A percentile compares a stretch with the other conserved stretches of the same genome.
These are phyloP conservation scores for Bubalus kerabau DNA, from an alignment of 2,113 vertebrate species.

Conservation along the genomic window DNA sequence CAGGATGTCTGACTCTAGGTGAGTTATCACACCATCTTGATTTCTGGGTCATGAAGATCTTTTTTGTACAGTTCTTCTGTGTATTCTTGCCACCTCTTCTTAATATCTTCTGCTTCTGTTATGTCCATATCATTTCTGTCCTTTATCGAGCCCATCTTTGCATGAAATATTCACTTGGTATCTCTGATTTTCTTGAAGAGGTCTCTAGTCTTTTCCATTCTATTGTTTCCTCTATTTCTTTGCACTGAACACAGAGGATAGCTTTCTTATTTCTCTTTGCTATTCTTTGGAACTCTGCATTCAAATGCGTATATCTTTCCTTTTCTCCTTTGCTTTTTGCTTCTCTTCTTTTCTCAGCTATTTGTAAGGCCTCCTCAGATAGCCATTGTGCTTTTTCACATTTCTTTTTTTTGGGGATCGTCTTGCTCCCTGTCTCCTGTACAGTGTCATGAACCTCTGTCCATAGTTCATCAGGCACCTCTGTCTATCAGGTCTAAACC, in stretches of 20 bases:
- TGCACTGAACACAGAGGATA: background rate
- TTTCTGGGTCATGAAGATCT: background rate
- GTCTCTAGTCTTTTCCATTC: background rate
- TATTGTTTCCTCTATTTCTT: background rate
- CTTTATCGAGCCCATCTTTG: background rate
- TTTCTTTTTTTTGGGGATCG: background rate
- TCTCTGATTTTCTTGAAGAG: background rate
- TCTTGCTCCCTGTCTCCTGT: background rate
- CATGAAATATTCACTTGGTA: background rate
- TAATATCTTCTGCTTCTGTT: background rate
- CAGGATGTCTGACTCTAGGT: background rate
- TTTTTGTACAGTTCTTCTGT: background rate
- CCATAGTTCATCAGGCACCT: background rate
- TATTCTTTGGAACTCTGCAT: background rate
- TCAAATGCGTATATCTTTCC: rapidly evolving
- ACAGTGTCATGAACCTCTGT: background rate
- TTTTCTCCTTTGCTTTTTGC: background rate
- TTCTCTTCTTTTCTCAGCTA: background rate
- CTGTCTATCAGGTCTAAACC: background rate
- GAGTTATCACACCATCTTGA: background rate
- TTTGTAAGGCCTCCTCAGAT: background rate
- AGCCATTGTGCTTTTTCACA: background rate
- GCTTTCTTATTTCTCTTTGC: background rate
- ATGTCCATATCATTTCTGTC: background rate
- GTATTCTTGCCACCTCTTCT: background rate